Evolutionary conservation across 2,888 invertebrate genomes (phyloP).

Genomic region (Ormyrus thymus): DNA sequence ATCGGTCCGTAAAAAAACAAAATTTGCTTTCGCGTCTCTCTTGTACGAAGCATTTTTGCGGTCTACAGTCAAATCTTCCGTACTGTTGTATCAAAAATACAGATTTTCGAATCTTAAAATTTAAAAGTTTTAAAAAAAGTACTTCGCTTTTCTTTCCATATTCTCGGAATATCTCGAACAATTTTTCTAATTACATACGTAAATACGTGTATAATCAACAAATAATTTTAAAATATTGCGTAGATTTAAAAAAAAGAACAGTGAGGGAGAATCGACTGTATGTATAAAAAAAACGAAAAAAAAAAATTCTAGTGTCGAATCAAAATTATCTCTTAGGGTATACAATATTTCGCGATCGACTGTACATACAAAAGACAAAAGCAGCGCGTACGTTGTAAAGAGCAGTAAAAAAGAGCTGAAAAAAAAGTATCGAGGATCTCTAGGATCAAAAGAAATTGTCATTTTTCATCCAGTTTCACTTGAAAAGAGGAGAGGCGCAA

Average conservation of each 20-base stretch:
- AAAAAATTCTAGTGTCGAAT: slow-evolving; percentile 44
- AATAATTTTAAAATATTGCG: slow-evolving; percentile 10
- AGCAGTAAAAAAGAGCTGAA: slow-evolving; percentile 1
- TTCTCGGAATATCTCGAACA: slow-evolving; percentile 13
- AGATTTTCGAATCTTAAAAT: background rate
- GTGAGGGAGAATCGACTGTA: slow-evolving; percentile 31
- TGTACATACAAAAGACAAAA: slow-evolving; percentile 46
- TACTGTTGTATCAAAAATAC: slow-evolving; percentile 34
- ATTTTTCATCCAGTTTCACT: slow-evolving; percentile 48
- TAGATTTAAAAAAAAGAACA: background rate
- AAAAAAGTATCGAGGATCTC: slow-evolving; percentile 34
- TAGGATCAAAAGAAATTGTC: slow-evolving; percentile 34
- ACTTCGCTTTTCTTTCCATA: too few species aligned
- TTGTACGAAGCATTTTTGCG: slow-evolving; percentile 29
- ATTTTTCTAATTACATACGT: slow-evolving; percentile 17
- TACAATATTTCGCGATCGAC: slow-evolving; percentile 29
- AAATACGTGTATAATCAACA: slow-evolving; percentile 14
- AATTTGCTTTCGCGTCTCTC: slow-evolving; percentile 36
- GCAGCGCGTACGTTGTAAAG: slow-evolving; percentile 45
- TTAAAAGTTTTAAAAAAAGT: slow-evolving; percentile 2
- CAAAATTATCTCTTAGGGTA: slow-evolving; percentile 50
- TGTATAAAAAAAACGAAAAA: slow-evolving; percentile 24
- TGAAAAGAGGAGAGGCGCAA: slow-evolving; percentile 25
- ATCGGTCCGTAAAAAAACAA: slow-evolving; percentile 29
- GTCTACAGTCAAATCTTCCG: slow-evolving; percentile 49